Percentiles rank a stretch among this genome's conserved stretches.
These are phyloP conservation scores for Sebastes elongatus DNA, from an alignment of 2,797 vertebrate species.

Conservation along the genomic window DNA sequence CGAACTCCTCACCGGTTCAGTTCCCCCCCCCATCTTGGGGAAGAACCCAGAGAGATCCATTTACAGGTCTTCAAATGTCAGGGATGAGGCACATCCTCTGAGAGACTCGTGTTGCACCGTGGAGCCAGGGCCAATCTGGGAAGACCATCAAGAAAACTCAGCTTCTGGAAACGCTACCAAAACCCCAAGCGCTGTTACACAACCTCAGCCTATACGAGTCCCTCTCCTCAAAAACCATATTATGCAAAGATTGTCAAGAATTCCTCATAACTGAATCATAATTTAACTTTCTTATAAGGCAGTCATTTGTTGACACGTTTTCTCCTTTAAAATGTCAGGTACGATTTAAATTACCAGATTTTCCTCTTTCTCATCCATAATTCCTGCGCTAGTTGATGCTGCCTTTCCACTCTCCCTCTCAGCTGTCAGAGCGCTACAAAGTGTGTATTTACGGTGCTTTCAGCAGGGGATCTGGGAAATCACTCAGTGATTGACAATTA, in stretches of 20 bases:
- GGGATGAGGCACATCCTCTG: constrained; percentile 67
- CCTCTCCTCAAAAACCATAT: constrained; percentile 55
- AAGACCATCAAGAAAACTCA: constrained; percentile 63
- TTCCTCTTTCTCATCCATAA: constrained; percentile 27
- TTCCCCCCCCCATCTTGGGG: constrained; percentile 59
- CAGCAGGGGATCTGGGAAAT: constrained; percentile 40
- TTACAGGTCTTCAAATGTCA: constrained; percentile 76
- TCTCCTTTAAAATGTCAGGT: constrained; percentile 20
- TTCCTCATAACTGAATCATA: constrained; percentile 38
- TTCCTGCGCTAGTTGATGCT: neutral
- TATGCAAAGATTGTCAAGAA: constrained; percentile 56
- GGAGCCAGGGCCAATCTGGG: constrained; percentile 58
- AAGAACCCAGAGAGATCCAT: constrained; percentile 53
- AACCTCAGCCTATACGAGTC: constrained; percentile 42
- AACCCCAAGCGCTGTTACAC: constrained; percentile 48
- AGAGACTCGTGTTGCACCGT: constrained; percentile 65
- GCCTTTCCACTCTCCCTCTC: neutral
- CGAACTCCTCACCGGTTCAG: constrained; percentile 8
- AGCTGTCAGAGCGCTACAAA: constrained; percentile 3
- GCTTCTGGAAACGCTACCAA: constrained; percentile 58
- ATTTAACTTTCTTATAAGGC: constrained; percentile 9
- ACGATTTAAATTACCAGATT: constrained; percentile 30
- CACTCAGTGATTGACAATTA: constrained; percentile 58
- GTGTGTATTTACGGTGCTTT: constrained; percentile 18
- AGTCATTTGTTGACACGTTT: constrained; percentile 51